These are phyloP conservation scores for Apostichopus japonicus DNA, from an alignment of 35 echinoderm and acorn worm genomes.

Conservation along the genomic window DNA sequence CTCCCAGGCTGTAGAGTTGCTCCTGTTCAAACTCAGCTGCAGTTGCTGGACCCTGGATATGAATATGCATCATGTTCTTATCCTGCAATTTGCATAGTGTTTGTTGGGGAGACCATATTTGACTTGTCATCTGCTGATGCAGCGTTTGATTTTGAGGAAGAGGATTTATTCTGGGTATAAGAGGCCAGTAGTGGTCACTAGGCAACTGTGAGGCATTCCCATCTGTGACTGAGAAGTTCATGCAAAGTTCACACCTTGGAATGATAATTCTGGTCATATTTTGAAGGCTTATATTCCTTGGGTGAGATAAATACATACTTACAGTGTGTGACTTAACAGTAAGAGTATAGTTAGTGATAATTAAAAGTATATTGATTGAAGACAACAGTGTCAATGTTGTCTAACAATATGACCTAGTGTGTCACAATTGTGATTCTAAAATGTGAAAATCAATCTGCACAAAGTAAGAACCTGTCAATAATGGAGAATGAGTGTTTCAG, in stretches of 20 bases:
- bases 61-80: neutral
- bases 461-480: too few relatives aligned
- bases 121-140: neutral
- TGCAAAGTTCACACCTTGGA: neutral
- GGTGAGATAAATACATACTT: too few relatives aligned
- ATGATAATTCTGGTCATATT: neutral
- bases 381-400: too few relatives aligned
- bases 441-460: too few relatives aligned
- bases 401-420: too few relatives aligned
- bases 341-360: too few relatives aligned
- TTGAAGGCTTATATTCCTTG: neutral
- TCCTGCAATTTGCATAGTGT: constrained; percentile 2
- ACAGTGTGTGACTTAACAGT: too few relatives aligned
- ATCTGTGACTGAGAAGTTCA: constrained; percentile 12
- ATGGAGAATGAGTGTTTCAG: neutral
- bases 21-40: too few relatives aligned
- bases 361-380: too few relatives aligned
- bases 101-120: constrained; percentile 20
- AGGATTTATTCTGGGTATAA: neutral
- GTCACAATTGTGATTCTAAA: too few relatives aligned
- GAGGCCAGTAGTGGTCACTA: neutral
- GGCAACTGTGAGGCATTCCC: neutral
- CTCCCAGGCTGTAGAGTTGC: too few relatives aligned
- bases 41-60: neutral
- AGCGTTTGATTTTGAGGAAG: neutral